Conservation (phyloP, 2,797 vertebrate genomes). For the Falco cherrug region DNA sequence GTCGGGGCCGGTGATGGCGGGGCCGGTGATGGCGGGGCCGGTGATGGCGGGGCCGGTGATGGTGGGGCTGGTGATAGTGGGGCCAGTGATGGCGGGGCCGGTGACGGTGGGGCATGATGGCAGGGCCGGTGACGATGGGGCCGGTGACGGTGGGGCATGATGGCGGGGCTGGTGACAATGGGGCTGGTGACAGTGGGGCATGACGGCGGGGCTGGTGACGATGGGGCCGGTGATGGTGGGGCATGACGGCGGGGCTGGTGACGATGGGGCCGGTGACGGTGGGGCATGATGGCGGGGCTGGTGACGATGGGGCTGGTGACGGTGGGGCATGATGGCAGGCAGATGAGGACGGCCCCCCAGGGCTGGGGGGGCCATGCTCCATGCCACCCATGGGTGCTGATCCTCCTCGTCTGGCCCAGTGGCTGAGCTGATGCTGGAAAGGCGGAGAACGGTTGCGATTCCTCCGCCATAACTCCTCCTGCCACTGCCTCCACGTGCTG, state of each 20-base stretch:
- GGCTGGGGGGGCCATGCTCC: background rate
- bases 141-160: no score
- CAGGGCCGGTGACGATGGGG: background rate
- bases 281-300: background rate
- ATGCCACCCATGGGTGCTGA: background rate
- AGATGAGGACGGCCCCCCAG: background rate
- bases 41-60: background rate
- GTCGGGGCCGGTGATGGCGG: background rate
- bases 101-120: no score
- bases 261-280: no score
- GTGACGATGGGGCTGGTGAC: background rate
- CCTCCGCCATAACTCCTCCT: accelerated
- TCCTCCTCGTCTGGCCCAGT: background rate
- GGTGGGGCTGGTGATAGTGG: no score
- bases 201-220: background rate
- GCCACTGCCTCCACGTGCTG: background rate
- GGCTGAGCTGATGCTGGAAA: background rate
- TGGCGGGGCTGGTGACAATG: no score
- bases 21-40: no score
- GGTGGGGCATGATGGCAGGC: background rate
- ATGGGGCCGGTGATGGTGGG: background rate
- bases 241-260: no score
- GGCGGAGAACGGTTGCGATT: background rate
- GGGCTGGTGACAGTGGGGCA: background rate
- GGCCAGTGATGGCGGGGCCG: no score